Evolutionary conservation across 2,797 vertebrate genomes (phyloP), one percentile per base, ranked within the genome.

Genomic region (Delichon dasypus): DNA sequence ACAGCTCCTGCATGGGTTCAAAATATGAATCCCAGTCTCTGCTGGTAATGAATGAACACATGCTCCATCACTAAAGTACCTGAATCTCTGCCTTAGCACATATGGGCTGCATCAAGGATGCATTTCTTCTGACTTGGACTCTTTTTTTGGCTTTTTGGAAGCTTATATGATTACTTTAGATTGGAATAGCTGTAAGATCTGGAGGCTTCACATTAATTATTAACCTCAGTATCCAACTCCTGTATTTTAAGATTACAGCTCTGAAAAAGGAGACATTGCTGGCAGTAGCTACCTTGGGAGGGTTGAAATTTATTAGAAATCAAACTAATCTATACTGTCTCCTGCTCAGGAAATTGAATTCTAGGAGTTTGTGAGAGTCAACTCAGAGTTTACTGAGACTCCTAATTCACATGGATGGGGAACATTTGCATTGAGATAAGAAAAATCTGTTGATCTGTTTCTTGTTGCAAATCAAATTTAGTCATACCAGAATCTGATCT

Each of bases 231-330:
- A 93, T 92, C 89, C 27, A 38, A 77, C 87, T 94, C 53, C 64
- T 84, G 42, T 84, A 80, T 95, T 95, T 95, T 85, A 95, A 93
- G 76, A 87, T 66, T 88, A 88, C 86, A 67, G 62, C 72, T 95
- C 78, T 88, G 70, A 78, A 93, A 81, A 60, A 79, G 64, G 65
- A 96, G 90, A 64, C 54, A 87, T 44, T 88, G 58, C 77, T 95
- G 81, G 74, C 87, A 85, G 66, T 54, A 79, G 50, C 72, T 85
- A 89, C 84, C 84, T 92, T 88, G 62, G 51, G 65, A 95, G 17
- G 20, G 68, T 89, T 71, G 80, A 89, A 82, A 94, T 96, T 95
- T 94, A 80, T 92, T 95, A 95, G 65, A 93, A 96, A 95, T 96
- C 93, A 93, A 94, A 94, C 75, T 93, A 95, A 96, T 94, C 91